Percentiles rank a stretch among this genome's conserved stretches.
phyloP scores from a whole-genome alignment of 2,888 invertebrate genomes.

The Panzeria rudis region DNA sequence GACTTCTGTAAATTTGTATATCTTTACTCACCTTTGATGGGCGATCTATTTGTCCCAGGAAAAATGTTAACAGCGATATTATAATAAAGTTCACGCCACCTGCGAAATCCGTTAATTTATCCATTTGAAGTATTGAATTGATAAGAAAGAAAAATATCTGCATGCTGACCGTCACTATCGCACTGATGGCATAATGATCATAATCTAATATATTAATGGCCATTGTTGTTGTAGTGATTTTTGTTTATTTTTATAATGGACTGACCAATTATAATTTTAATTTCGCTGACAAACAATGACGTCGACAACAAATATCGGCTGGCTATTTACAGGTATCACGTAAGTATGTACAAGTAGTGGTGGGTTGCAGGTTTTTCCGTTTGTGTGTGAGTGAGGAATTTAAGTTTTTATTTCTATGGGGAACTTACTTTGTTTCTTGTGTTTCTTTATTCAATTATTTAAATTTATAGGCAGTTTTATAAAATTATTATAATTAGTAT shows the following conservation, averaged over 20 bases:
- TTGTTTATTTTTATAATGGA: background rate
- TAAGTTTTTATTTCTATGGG: conserved; percentile 16
- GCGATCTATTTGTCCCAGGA: conserved; percentile 91
- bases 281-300: background rate
- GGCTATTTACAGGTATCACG: background rate
- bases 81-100: conserved; percentile 97
- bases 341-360: background rate
- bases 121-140: conserved; percentile 93
- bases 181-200: conserved; percentile 94
- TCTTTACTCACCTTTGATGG: conserved; percentile 85
- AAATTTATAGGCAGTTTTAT: conserved; percentile 57
- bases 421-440: conserved; percentile 16
- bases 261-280: conserved; percentile 17
- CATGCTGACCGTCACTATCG: conserved; percentile 92
- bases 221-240: conserved; percentile 75
- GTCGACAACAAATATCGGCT: background rate
- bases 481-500: conserved; percentile 42
- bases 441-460: background rate
- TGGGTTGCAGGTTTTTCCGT: background rate
- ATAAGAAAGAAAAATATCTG: conserved; percentile 94
- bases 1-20: background rate
- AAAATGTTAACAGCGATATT: conserved; percentile 93
- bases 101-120: conserved; percentile 96
- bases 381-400: background rate
- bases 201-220: conserved; percentile 87